Conservation (phyloP, 2,888 invertebrate species). For the Pollenia amentaria region DNA sequence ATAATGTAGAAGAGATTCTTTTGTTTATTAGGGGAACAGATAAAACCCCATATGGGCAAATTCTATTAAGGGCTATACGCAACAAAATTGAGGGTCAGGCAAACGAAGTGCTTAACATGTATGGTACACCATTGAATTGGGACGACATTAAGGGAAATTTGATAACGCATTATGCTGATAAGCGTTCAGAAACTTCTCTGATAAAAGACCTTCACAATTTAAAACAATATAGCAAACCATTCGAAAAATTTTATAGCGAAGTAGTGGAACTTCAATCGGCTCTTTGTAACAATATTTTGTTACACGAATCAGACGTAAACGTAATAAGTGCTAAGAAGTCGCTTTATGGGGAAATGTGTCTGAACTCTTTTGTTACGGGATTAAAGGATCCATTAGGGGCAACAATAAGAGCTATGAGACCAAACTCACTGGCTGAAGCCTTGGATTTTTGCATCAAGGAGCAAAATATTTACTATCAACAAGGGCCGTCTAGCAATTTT, state of each 20-base stretch:
- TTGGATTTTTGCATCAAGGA: conserved; percentile 68
- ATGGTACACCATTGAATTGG: too few relatives aligned
- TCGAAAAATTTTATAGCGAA: conserved; percentile 66
- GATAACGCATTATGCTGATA: conserved; percentile 69
- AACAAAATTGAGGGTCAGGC: too few relatives aligned
- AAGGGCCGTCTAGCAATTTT: too few relatives aligned
- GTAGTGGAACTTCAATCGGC: conserved; percentile 53
- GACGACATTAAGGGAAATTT: too few relatives aligned
- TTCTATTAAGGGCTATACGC: too few relatives aligned
- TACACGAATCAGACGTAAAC: conserved; percentile 69
- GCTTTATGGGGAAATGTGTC: conserved; percentile 74
- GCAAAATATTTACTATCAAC: conserved; percentile 66
- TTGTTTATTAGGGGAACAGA: too few relatives aligned
- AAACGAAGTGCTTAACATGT: too few relatives aligned
- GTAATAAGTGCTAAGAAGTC: conserved; percentile 69
- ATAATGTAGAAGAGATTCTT: too few relatives aligned
- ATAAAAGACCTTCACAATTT: conserved; percentile 71
- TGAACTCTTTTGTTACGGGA: conserved; percentile 73
- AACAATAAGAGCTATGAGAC: conserved; percentile 74
- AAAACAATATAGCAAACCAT: conserved; percentile 59
- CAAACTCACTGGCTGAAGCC: conserved; percentile 69
- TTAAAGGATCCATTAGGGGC: conserved; percentile 74
- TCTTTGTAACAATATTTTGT: conserved; percentile 34
- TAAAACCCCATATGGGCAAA: too few relatives aligned
- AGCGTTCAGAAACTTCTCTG: conserved; percentile 55